Base-by-base conservation (phyloP, 2,113 vertebrate genomes). In the Onychostruthus taczanowskii region DNA sequence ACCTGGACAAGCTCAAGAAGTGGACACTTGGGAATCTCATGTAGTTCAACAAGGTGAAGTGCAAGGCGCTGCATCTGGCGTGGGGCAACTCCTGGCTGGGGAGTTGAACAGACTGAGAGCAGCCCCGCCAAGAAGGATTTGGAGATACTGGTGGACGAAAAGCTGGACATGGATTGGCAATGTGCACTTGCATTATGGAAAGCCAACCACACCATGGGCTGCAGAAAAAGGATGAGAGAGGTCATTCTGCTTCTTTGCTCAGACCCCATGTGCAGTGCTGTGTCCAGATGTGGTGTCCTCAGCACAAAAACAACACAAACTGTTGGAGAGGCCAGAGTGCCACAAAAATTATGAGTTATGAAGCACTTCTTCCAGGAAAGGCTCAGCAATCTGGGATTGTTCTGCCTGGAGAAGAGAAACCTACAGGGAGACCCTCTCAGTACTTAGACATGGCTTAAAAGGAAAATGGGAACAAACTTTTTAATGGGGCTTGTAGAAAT, bases 391-490 rank as follows among this genome's bases (percentile, higher is more conserved):
- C 21, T 70, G 23, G 3, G 3, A 6, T 43, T 63, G 2, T 21
- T 76, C 18, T 1, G 0, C 8, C 74, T 58, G 21, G 28, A 73
- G 43, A 77, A 62, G 12, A 82, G 16, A 50, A 67, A 31, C 6
- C 3, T 58, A 12, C 2, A 8, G 11, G 11, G 14, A 39, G 3
- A n/a, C 2, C 3, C 10, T 43, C 17, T 13, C 49, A n/a, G 2
- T 59, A 52, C 22, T 35, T 44, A 28, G 3, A 58, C 7, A 7
- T 10, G 6, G 1, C 13, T 39, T 69, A 11, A 58, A 68, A 58
- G 8, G 35, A 59, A 53, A 4, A 39, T 14, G 27, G 3, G 16
- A 37, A 79, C 4, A 55, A 47, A 14, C 2, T 31, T 63, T 62
- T 74, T 23, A n/a, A 23, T 6, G 35, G 6, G 7, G 2, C 2